Evolutionary conservation across 1,140 invertebrate species (phyloP).

Genomic region (Drosophila baimaii): DNA sequence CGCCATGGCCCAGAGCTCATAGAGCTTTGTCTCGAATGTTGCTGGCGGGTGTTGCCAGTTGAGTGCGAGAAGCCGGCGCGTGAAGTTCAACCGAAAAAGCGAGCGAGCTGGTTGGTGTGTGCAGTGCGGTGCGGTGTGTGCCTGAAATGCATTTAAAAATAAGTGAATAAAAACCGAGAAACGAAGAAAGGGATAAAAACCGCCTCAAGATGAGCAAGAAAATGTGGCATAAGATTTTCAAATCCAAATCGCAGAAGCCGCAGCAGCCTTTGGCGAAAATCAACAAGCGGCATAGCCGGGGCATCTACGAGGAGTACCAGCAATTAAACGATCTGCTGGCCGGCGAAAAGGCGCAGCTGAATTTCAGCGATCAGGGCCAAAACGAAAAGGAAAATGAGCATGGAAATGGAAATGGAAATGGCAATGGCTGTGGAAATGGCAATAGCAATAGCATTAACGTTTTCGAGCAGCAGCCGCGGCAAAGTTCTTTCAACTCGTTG

Average conservation of each 20-base stretch:
- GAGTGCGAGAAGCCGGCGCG: slow-evolving; percentile 56
- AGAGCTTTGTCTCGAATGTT: slow-evolving; percentile 38
- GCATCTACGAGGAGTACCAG: slow-evolving; percentile 79
- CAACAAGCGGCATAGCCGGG: slow-evolving; percentile 77
- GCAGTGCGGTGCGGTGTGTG: background rate
- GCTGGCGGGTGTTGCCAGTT: slow-evolving; percentile 41
- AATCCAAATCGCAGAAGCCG: slow-evolving; percentile 74
- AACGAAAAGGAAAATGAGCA: slow-evolving; percentile 63
- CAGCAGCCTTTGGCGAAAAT: slow-evolving; percentile 63
- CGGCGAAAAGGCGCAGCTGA: slow-evolving; percentile 47
- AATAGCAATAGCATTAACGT: slow-evolving; percentile 63
- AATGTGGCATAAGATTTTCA: slow-evolving; percentile 84
- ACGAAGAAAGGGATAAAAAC: background rate
- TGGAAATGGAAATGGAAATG: slow-evolving; percentile 48
- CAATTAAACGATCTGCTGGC: slow-evolving; percentile 66
- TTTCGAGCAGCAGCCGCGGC: slow-evolving; percentile 64
- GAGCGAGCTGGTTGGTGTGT: slow-evolving; percentile 4
- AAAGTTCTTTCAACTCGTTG: slow-evolving; percentile 78
- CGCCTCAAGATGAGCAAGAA: slow-evolving; percentile 75
- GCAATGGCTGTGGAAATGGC: slow-evolving; percentile 27
- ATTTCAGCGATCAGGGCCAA: slow-evolving; percentile 26
- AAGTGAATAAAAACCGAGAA: slow-evolving; percentile 25
- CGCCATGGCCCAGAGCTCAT: slow-evolving; percentile 1
- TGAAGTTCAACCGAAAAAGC: slow-evolving; percentile 41
- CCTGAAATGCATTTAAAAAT: slow-evolving; percentile 45